Base-by-base conservation (phyloP, 1,140 invertebrate species). In the Trachymyrmex septentrionalis region DNA sequence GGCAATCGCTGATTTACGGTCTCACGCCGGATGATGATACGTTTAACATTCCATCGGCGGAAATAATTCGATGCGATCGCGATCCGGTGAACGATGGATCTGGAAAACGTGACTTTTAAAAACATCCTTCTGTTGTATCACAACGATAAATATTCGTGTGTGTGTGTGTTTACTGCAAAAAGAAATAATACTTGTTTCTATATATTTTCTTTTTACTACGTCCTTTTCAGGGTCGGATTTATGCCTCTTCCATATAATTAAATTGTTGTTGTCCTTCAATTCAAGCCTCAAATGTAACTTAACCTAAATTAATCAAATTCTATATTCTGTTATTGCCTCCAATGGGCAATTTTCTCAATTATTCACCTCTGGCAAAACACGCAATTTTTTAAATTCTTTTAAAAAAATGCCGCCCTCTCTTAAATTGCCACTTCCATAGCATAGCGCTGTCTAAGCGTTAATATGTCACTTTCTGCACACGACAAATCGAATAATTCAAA, bases 1-100 rank as follows among this genome's bases (percentile, higher is more conserved):
- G 63, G 59, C 38, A 61, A 69, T 80, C 77, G 69, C 80, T 84
- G 80, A 84, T 84, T 84, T 84, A 84, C 80, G 69, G 55, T 84
- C 80, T 87, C 86, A 87, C 76, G 67, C 50, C 59, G 59, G 69
- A 81, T 80, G 75, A 82, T 87, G 75, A 71, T 80, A 78, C 84
- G 80, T 59, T 38, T 73, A 59, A 84, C 55, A 38, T 71, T 38
- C 77, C 77, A 67, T 80, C 69, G 55, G 69, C 55, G 71, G 80
- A 84, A 73, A 61, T 84, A 73, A 75, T 75, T 73, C 69, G 38
- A 84, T 48, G 80, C 80, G 30, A 61, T 73, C 67, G 55, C 69
- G 69, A 61, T 73, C 27, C 44, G 44, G 38, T 71, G 50, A 48
- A 55, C 66, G 66, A 30, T 27, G 64, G 7, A 59, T 72, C 50